Percentiles rank a stretch among this genome's conserved stretches.
phyloP scores from a whole-genome alignment of 1,140 invertebrate genomes.

The Pseudomyrmex concolor region DNA sequence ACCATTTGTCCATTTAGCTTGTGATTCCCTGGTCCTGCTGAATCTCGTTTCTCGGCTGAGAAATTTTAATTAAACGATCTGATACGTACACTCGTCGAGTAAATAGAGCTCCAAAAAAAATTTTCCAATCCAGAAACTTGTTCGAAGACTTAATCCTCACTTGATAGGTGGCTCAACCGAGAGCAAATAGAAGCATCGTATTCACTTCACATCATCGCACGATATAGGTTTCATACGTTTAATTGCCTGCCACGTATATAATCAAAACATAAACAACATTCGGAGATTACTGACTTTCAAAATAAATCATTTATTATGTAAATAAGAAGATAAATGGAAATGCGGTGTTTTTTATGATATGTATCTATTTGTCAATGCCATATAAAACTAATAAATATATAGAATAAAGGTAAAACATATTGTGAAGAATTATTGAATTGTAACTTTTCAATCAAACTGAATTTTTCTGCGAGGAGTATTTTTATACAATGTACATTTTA shows the following conservation, averaged over 20 bases:
- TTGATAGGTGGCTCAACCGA: slow-evolving; percentile 10
- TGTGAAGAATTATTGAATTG: neutral
- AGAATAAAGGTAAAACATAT: neutral
- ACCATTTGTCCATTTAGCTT: slow-evolving; percentile 43
- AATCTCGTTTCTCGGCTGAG: slow-evolving; percentile 43
- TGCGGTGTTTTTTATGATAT: neutral
- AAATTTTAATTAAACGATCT: slow-evolving; percentile 69
- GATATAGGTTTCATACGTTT: slow-evolving; percentile 7
- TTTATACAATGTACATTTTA: neutral
- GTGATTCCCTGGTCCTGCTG: slow-evolving; percentile 9
- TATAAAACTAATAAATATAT: neutral
- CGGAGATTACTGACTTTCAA: neutral
- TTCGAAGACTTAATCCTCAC: slow-evolving; percentile 43
- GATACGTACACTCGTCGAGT: neutral
- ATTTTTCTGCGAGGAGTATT: neutral
- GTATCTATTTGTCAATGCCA: too few relatives aligned
- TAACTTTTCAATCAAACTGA: neutral
- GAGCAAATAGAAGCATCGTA: slow-evolving; percentile 34
- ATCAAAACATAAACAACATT: slow-evolving; percentile 5
- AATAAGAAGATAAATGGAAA: neutral
- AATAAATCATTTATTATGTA: neutral
- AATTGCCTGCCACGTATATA: neutral
- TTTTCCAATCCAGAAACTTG: slow-evolving; percentile 17
- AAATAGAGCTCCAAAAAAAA: slow-evolving; percentile 48
- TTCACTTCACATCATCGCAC: slow-evolving; percentile 8